Conservation (phyloP, 2,888 invertebrate species). For the Aplocera efformata region DNA sequence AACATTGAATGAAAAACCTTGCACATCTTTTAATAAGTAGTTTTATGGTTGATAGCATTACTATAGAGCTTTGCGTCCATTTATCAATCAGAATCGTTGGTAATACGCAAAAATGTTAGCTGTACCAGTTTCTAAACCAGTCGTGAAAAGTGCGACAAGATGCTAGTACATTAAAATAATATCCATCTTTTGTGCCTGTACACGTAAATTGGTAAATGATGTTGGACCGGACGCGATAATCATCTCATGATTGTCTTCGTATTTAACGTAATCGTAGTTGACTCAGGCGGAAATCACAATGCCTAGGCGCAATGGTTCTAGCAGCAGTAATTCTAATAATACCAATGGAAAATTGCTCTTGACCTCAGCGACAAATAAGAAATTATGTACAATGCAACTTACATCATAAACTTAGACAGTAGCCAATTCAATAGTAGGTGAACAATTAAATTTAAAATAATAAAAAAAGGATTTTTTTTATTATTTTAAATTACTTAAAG, state of each 20-base stretch:
- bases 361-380: neutral
- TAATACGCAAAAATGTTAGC: too few relatives aligned
- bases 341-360: neutral
- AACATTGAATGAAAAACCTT: constrained; percentile 17
- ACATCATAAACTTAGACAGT: too few relatives aligned
- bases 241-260: constrained; percentile 66
- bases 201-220: constrained; percentile 56
- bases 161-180: neutral
- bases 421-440: too few relatives aligned
- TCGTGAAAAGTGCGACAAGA: too few relatives aligned
- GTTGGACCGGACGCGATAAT: constrained; percentile 68
- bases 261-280: constrained; percentile 62
- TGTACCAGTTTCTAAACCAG: too few relatives aligned
- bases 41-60: too few relatives aligned
- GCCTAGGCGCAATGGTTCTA: constrained; percentile 55
- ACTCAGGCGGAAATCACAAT: constrained; percentile 57
- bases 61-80: too few relatives aligned
- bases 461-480: too few relatives aligned
- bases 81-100: too few relatives aligned
- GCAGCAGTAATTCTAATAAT: constrained; percentile 32
- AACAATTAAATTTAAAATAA: too few relatives aligned
- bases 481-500: too few relatives aligned
- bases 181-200: constrained; percentile 41
- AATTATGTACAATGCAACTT: too few relatives aligned
- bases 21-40: neutral